phyloP scores from a whole-genome alignment of 2,888 invertebrate genomes.

The Ctena decussata region DNA sequence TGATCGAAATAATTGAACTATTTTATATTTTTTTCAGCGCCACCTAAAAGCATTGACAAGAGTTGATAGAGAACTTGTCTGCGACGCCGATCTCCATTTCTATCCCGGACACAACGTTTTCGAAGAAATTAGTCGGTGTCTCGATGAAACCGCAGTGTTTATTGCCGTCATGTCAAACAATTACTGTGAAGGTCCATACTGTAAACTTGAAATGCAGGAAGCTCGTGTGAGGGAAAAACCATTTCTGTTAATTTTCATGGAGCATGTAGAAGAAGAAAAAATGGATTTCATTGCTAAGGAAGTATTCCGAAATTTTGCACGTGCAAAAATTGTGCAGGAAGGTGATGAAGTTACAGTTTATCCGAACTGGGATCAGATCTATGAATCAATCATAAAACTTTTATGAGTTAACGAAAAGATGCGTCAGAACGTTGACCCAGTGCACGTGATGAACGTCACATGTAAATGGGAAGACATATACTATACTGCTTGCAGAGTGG shows the following conservation, averaged over 20 bases:
- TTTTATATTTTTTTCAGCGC: neutral
- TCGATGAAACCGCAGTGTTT: neutral
- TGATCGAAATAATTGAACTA: too few species aligned
- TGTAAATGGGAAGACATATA: too few species aligned
- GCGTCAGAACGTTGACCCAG: too few species aligned
- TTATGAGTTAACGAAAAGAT: too few species aligned
- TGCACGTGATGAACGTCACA: too few species aligned
- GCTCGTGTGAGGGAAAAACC: neutral
- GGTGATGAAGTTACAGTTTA: too few species aligned
- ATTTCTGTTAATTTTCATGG: neutral
- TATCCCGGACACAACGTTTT: neutral
- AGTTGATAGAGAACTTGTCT: neutral
- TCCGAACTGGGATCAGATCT: too few species aligned
- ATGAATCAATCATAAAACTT: too few species aligned
- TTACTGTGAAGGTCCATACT: neutral
- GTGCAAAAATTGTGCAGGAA: too few species aligned
- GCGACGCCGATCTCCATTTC: neutral
- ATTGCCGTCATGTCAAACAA: neutral
- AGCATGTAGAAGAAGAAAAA: neutral
- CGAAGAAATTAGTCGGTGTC: neutral
- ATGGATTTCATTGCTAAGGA: neutral
- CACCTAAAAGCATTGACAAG: neutral
- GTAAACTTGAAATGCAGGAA: neutral
- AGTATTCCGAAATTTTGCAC: neutral
- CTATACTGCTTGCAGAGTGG: too few species aligned